Percentiles rank a stretch among this genome's conserved stretches.
These are phyloP conservation scores for Leptodirus hochenwartii DNA, from an alignment of 2,888 invertebrate genomes.

Conservation along the genomic window DNA sequence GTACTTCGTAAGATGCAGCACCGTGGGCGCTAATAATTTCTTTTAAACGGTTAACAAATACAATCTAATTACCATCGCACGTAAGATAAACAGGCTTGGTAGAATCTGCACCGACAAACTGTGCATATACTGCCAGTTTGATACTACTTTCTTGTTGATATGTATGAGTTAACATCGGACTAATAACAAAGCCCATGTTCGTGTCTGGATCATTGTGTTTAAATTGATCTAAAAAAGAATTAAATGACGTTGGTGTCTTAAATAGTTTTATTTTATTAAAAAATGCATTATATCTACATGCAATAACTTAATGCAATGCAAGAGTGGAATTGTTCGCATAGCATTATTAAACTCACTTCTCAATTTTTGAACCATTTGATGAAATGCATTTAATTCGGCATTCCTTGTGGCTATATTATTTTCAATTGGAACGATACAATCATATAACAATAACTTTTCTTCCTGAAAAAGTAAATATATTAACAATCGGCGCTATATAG, in stretches of 20 bases:
- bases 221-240: slow-evolving; percentile 41
- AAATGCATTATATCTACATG: too few relatives aligned
- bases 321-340: not conserved
- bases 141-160: slow-evolving; percentile 68
- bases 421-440: slow-evolving; percentile 44
- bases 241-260: slow-evolving; percentile 7
- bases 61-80: slow-evolving; percentile 58
- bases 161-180: slow-evolving; percentile 66
- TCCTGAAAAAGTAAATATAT: slow-evolving; percentile 23
- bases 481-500: not conserved
- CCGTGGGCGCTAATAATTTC: too few relatives aligned
- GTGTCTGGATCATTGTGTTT: slow-evolving; percentile 53
- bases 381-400: slow-evolving; percentile 63
- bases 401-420: slow-evolving; percentile 35
- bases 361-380: slow-evolving; percentile 62
- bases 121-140: slow-evolving; percentile 66
- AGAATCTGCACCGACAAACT: slow-evolving; percentile 27
- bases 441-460: slow-evolving; percentile 45
- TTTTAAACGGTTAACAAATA: slow-evolving; percentile 8
- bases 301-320: not conserved
- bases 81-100: slow-evolving; percentile 65
- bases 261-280: too few relatives aligned
- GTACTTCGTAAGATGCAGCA: too few relatives aligned
- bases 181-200: slow-evolving; percentile 79
- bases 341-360: slow-evolving; percentile 40